Evolutionary conservation across 2,113 vertebrate genomes (phyloP), one percentile per base, ranked within the genome.

Genomic region (Spea multiplicata): DNA sequence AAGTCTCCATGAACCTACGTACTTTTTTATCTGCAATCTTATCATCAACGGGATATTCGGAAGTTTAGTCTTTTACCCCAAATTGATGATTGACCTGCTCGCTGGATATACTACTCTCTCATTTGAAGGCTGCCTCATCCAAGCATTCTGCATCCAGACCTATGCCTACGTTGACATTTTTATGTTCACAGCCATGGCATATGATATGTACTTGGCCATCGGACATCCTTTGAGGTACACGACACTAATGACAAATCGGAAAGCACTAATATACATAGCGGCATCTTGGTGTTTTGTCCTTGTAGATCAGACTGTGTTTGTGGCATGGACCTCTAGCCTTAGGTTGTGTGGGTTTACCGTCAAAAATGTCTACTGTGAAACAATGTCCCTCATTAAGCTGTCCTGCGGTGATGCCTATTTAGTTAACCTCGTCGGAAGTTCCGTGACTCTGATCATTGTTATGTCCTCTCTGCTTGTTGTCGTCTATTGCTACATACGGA

Each of bases 351-450:
- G 67, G 9, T 2, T 8, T 4, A 3, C n/a, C 4, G 71, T 78
- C 3, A 64, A 71, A 12, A 78, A 64, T 44, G 16, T 62, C 16
- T 71, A 6, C 59, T 78, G 75, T 78, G 75, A 78, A 30, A 78
- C 57, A 12, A 44, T 78, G 46, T 71, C 75, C 10, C 45, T 78
- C 4, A 4, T 52, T 6, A 47, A 30, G 5, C 17, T 78, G 45
- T 55, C 75, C 12, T 78, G 75, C 64, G 47, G 46, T 6, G 67
- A 64, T 12, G 30, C 9, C 2, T 52, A 47, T 2, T 13, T 50
- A 57, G 14, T 12, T n/a, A 52, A 9, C 5, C 0, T 78, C 17
- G 64, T 44, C 49, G 75, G 75, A 16, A 50, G 10, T 0, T 5
- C 10, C 5, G 16, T 3, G 16, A 44, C 66, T 3, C 0, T 62